Evolutionary conservation across 1,140 invertebrate species (phyloP).

Genomic region (Drosophila auraria): DNA sequence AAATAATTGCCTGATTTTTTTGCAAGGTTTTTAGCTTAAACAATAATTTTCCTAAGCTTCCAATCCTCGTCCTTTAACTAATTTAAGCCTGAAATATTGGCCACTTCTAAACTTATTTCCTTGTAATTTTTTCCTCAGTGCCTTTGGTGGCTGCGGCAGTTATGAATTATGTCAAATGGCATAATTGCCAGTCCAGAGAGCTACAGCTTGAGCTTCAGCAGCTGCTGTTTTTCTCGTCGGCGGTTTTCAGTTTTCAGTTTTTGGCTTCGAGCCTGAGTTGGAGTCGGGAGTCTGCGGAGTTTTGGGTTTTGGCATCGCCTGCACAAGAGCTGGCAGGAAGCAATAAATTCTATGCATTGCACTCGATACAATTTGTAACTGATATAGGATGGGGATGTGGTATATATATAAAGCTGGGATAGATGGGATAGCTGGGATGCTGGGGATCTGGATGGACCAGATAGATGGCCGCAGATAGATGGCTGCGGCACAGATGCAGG

Average conservation of each 20-base stretch:
- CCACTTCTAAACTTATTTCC: background rate
- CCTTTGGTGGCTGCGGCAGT: slow-evolving; percentile 49
- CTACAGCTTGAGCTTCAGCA: slow-evolving; percentile 26
- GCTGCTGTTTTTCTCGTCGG: slow-evolving; percentile 39
- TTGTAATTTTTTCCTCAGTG: slow-evolving; percentile 14
- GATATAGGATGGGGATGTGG: slow-evolving; percentile 35
- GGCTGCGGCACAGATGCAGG: slow-evolving; percentile 50
- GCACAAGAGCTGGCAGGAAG: slow-evolving; percentile 59
- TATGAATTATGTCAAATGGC: slow-evolving; percentile 83
- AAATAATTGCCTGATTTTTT: too few species aligned
- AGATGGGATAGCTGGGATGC: slow-evolving; percentile 5
- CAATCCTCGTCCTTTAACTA: background rate
- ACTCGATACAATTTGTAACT: slow-evolving; percentile 78
- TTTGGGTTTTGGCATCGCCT: slow-evolving; percentile 60
- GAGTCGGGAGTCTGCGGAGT: background rate
- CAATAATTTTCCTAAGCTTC: background rate
- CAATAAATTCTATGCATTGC: slow-evolving; percentile 83
- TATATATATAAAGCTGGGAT: slow-evolving; percentile 8
- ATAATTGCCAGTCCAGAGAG: slow-evolving; percentile 68
- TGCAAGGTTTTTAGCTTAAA: too few species aligned
- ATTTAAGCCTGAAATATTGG: background rate
- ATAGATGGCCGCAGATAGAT: slow-evolving; percentile 56
- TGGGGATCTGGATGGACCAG: slow-evolving; percentile 25
- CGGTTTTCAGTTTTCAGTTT: slow-evolving; percentile 47
- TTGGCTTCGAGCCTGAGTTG: slow-evolving; percentile 21